Evolutionary conservation across 2,888 invertebrate genomes (phyloP).

Genomic region (Amphipoea oculea): DNA sequence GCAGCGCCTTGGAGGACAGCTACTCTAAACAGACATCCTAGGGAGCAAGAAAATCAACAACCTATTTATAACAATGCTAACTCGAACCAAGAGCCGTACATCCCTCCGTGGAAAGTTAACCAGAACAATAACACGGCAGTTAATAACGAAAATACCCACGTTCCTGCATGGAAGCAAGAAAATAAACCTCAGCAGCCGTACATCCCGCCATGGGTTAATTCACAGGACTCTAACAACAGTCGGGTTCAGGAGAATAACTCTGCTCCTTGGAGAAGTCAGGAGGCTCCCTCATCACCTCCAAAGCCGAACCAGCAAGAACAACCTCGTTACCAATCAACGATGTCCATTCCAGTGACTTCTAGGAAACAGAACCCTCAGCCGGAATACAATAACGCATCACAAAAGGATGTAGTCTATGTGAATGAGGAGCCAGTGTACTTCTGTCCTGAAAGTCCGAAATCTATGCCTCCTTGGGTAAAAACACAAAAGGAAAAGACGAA

Average conservation of each 20-base stretch:
- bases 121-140: conserved; percentile 75
- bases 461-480: conserved; percentile 87
- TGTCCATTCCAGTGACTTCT: conserved; percentile 87
- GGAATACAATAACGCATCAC: conserved; percentile 79
- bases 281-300: conserved; percentile 73
- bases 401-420: conserved; percentile 86
- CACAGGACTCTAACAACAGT: conserved; percentile 81
- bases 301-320: conserved; percentile 75
- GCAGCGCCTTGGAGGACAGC: conserved; percentile 85
- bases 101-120: conserved; percentile 82
- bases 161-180: conserved; percentile 82
- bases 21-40: conserved; percentile 81
- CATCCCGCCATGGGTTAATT: conserved; percentile 78
- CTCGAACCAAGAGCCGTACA: conserved; percentile 78
- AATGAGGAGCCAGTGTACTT: conserved; percentile 87
- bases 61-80: conserved; percentile 76
- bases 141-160: conserved; percentile 75
- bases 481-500: conserved; percentile 88
- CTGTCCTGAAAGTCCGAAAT: conserved; percentile 87
- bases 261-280: conserved; percentile 79
- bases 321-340: conserved; percentile 86
- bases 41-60: conserved; percentile 77
- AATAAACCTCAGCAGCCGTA: conserved; percentile 78
- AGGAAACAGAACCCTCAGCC: conserved; percentile 80
- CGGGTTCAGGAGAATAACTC: conserved; percentile 76